Conservation (phyloP, 2,888 invertebrate species). For the Ernsta delagoae region DNA sequence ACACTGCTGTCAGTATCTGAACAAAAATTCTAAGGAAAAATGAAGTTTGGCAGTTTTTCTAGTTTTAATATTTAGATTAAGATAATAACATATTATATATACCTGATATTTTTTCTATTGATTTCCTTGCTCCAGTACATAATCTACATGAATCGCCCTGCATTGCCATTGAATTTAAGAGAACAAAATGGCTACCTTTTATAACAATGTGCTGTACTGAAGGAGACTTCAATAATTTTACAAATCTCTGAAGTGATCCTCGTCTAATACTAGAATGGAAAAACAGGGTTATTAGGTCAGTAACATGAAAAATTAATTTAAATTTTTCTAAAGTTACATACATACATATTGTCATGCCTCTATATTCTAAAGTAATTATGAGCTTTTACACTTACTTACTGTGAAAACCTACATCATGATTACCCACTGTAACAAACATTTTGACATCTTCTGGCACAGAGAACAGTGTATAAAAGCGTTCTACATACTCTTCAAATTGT, state of each 20-base stretch:
- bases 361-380: background rate
- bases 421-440: constrained; percentile 93
- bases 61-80: too few relatives aligned
- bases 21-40: too few relatives aligned
- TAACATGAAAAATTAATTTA: background rate
- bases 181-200: constrained; percentile 92
- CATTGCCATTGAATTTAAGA: constrained; percentile 98
- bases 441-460: constrained; percentile 86
- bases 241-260: constrained; percentile 88
- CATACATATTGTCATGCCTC: too few relatives aligned
- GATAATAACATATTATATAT: constrained; percentile 30
- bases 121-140: constrained; percentile 90
- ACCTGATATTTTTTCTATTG: constrained; percentile 87
- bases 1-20: too few relatives aligned
- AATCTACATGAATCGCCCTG: constrained; percentile 96
- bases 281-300: background rate
- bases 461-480: constrained; percentile 92
- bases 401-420: constrained; percentile 99
- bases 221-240: constrained; percentile 88
- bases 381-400: constrained; percentile 86
- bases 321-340: too few relatives aligned
- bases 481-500: constrained; percentile 92
- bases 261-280: constrained; percentile 71
- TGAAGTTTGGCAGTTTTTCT: too few relatives aligned
- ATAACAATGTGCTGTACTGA: constrained; percentile 87